These are phyloP conservation scores for Nibea albiflora DNA, from an alignment of 2,113 vertebrate species.

Conservation along the genomic window DNA sequence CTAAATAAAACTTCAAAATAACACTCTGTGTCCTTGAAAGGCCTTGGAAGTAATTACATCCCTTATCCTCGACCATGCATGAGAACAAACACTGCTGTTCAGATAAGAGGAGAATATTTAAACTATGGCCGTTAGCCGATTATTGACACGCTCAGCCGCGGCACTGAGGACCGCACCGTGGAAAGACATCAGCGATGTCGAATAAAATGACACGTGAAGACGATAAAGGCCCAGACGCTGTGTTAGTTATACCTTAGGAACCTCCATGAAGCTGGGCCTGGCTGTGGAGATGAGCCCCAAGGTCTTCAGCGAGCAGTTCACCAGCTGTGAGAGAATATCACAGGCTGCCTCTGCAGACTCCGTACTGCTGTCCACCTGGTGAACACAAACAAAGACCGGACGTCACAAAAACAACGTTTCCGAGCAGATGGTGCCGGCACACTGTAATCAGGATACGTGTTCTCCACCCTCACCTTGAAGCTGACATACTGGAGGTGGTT, in stretches of 20 bases:
- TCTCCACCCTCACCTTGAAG: slow-evolving; percentile 89
- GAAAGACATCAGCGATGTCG: too few relatives aligned
- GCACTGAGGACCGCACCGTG: too few relatives aligned
- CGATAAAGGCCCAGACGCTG: not conserved
- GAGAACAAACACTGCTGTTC: slow-evolving; percentile 25
- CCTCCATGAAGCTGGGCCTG: slow-evolving; percentile 98
- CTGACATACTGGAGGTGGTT: slow-evolving; percentile 98
- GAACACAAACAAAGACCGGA: slow-evolving; percentile 42
- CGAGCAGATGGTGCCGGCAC: not conserved
- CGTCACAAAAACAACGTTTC: not conserved
- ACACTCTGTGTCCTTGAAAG: slow-evolving; percentile 9
- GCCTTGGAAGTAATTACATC: not conserved
- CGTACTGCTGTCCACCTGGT: slow-evolving; percentile 97
- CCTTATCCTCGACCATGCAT: not conserved
- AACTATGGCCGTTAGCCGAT: not conserved
- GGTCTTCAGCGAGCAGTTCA: slow-evolving; percentile 96
- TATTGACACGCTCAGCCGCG: not conserved
- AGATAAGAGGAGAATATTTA: slow-evolving; percentile 5
- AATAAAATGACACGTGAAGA: not conserved
- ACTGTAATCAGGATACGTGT: not conserved
- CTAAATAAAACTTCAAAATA: not conserved
- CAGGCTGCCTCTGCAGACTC: slow-evolving; percentile 97
- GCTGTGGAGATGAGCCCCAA: slow-evolving; percentile 97
- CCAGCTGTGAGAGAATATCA: slow-evolving; percentile 95
- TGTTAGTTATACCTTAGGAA: slow-evolving; percentile 91